Evolutionary conservation across 2,888 invertebrate genomes (phyloP).

Genomic region (Nephrotoma guestfalica): DNA sequence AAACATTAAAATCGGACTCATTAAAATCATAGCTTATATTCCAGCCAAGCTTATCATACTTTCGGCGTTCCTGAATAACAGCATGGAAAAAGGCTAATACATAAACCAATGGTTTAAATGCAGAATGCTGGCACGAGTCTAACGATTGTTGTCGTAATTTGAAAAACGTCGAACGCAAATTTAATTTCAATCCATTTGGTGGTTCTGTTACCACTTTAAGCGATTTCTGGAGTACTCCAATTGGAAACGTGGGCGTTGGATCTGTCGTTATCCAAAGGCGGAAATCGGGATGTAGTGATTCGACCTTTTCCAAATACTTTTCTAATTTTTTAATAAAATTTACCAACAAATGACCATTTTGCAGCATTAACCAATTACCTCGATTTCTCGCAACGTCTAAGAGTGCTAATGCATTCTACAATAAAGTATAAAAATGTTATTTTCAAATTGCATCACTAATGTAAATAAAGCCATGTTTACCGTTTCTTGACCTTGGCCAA

Average conservation of each 20-base stretch:
- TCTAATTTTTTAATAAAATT: constrained; percentile 67
- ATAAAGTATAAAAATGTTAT: constrained; percentile 9
- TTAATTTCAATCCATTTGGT: constrained; percentile 79
- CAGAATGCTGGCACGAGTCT: constrained; percentile 55
- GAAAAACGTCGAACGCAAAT: constrained; percentile 75
- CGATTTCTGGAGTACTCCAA: constrained; percentile 74
- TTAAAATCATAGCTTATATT: constrained; percentile 89
- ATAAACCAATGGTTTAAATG: constrained; percentile 70
- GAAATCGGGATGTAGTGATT: constrained; percentile 78
- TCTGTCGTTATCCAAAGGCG: constrained; percentile 88
- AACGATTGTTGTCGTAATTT: constrained; percentile 64
- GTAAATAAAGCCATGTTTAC: constrained; percentile 33
- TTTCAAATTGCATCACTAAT: not conserved
- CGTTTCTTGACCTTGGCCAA: constrained; percentile 88
- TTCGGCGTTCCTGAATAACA: constrained; percentile 82
- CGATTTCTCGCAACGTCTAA: constrained; percentile 52
- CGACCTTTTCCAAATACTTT: constrained; percentile 64
- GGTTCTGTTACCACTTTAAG: constrained; percentile 86
- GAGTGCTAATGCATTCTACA: constrained; percentile 51
- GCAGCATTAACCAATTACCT: constrained; percentile 85
- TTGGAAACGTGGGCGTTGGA: constrained; percentile 73
- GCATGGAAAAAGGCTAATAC: constrained; percentile 89
- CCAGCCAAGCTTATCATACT: constrained; percentile 91
- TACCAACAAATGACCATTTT: constrained; percentile 80
- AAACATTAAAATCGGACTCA: constrained; percentile 82